phyloP scores from a whole-genome alignment of 2,888 invertebrate species.

The Leptinotarsa peninsularis region DNA sequence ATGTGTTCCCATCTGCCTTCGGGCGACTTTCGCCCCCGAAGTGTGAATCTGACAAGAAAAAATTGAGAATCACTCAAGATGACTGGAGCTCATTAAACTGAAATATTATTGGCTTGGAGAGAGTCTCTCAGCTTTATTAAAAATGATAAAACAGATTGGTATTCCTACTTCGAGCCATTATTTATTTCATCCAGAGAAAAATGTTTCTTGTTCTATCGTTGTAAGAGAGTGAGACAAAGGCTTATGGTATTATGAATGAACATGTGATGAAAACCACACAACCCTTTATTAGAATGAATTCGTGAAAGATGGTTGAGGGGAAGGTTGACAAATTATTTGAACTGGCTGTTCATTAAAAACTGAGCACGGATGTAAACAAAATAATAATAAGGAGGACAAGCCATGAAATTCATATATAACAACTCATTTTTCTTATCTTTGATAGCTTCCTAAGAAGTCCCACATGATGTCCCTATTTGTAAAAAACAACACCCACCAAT shows the following conservation, averaged over 20 bases:
- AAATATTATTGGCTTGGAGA: slow-evolving; percentile 41
- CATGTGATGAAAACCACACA: background rate
- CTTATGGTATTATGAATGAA: background rate
- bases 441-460: no score
- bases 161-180: slow-evolving; percentile 13
- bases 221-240: background rate
- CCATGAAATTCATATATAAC: no score
- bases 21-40: slow-evolving; percentile 37
- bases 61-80: slow-evolving; percentile 49
- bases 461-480: no score
- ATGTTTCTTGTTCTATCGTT: background rate
- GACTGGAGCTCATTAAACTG: slow-evolving; percentile 46
- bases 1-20: slow-evolving; percentile 42
- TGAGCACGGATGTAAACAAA: background rate
- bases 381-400: background rate
- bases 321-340: no score
- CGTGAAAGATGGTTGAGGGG: no score
- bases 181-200: background rate
- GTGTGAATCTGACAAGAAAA: slow-evolving; percentile 47
- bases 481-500: no score
- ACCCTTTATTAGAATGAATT: no score
- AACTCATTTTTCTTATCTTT: no score
- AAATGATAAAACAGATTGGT: slow-evolving; percentile 46
- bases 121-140: slow-evolving; percentile 42
- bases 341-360: no score